Conservation (phyloP, 1,140 invertebrate species). For the Gerris buenoi region DNA sequence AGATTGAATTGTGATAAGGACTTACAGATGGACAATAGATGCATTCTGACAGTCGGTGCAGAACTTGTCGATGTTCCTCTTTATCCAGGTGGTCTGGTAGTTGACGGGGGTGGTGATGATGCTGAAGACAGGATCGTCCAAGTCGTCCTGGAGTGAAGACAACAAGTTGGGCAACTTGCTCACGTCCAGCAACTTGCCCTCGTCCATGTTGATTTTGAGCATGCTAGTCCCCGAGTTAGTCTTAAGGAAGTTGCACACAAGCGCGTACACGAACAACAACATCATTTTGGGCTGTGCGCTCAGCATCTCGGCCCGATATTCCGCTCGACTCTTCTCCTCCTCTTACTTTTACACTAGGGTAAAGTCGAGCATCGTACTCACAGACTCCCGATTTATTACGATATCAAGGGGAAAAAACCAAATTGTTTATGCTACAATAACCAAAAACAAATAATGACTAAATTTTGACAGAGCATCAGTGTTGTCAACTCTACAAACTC, state of each 20-base stretch:
- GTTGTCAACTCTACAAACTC: too few species aligned
- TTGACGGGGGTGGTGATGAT: slow-evolving; percentile 46
- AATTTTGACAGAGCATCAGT: too few species aligned
- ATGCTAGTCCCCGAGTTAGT: slow-evolving; percentile 30
- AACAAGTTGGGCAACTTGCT: slow-evolving; percentile 36
- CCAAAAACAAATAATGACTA: too few species aligned
- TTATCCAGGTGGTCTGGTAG: slow-evolving; percentile 44
- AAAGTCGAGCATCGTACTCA: too few species aligned
- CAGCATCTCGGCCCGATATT: too few species aligned
- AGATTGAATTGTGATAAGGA: neutral
- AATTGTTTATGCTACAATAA: too few species aligned
- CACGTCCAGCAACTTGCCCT: slow-evolving; percentile 47
- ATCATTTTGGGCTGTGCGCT: neutral
- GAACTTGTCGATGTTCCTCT: slow-evolving; percentile 37
- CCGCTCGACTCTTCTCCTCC: too few species aligned
- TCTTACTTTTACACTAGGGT: too few species aligned
- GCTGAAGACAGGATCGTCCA: slow-evolving; percentile 44
- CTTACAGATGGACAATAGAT: slow-evolving; percentile 3
- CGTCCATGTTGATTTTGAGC: slow-evolving; percentile 52
- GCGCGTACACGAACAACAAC: neutral
- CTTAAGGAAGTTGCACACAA: neutral
- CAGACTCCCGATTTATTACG: too few species aligned
- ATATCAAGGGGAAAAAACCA: too few species aligned
- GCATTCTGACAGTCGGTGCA: slow-evolving; percentile 36
- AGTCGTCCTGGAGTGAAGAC: slow-evolving; percentile 30